Conservation (phyloP, 2,888 invertebrate genomes). For the Hypena proboscidalis region DNA sequence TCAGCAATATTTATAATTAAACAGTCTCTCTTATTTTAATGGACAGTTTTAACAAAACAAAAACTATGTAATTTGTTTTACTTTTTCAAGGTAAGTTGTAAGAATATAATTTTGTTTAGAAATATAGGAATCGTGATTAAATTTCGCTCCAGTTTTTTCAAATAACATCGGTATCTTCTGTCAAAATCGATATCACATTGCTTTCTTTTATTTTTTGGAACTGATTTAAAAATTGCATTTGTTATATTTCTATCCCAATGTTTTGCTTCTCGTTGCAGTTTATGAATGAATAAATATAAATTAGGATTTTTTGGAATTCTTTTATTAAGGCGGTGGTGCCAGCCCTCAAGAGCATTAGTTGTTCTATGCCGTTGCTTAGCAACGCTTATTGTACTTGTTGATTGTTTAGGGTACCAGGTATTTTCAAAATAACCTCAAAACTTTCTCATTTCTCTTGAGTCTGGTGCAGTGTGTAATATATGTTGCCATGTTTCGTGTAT, state of each 20-base stretch:
- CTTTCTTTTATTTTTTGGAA: slow-evolving; percentile 8
- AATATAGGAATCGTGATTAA: slow-evolving; percentile 7
- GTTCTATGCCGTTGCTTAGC: slow-evolving; percentile 4
- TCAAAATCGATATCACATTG: slow-evolving; percentile 7
- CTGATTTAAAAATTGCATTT: no score
- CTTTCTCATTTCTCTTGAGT: slow-evolving; percentile 2
- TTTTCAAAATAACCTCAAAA: slow-evolving; percentile 8
- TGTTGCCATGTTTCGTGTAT: slow-evolving; percentile 5
- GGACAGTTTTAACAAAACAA: no score
- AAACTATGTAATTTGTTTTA: no score
- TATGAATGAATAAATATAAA: slow-evolving; percentile 9
- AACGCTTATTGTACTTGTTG: slow-evolving; percentile 3
- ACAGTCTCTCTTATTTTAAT: no score
- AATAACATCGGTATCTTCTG: slow-evolving; percentile 6
- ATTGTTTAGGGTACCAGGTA: slow-evolving; percentile 3
- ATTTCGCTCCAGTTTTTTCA: slow-evolving; percentile 8
- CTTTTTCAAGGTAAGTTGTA: neutral
- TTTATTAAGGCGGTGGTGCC: slow-evolving; percentile 3
- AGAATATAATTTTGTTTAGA: neutral
- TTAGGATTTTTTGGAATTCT: slow-evolving; percentile 8
- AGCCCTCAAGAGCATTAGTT: slow-evolving; percentile 4
- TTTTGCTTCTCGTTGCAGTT: no score
- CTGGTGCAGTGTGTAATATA: slow-evolving; percentile 3
- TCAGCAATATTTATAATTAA: no score
- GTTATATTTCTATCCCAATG: slow-evolving; percentile 7